A percentile compares a stretch with the other conserved stretches of the same genome.
Evolutionary conservation across 2,113 vertebrate species (phyloP).

Genomic region (Rhinoderma darwinii): DNA sequence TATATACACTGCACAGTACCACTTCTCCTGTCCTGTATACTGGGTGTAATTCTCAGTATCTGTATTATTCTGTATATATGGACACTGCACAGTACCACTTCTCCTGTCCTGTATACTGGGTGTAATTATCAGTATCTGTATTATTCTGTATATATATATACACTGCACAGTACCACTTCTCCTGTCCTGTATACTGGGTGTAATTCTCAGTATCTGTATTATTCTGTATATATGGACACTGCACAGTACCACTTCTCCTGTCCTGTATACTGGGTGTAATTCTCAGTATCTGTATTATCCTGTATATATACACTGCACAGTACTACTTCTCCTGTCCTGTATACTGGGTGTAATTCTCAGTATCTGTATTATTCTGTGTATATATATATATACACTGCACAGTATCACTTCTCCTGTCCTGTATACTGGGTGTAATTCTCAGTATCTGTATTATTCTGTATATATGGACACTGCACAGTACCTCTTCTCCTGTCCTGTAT

Average conservation of each 20-base stretch:
- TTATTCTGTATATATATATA: background rate
- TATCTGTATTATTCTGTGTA: background rate
- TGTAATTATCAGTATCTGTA: background rate
- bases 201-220: background rate
- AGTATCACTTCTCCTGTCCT: background rate
- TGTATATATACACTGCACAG: background rate
- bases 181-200: background rate
- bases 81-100: background rate
- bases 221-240: background rate
- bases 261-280: too few species aligned
- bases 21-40: too few species aligned
- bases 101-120: background rate
- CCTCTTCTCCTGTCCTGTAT: too few species aligned
- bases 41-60: too few species aligned
- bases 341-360: background rate
- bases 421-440: background rate
- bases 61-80: background rate
- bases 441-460: background rate
- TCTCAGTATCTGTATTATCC: background rate
- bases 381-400: background rate
- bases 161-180: background rate
- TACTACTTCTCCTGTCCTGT: background rate
- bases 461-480: background rate
- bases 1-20: background rate
- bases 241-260: background rate